Conservation (phyloP, 53 echinoderm and acorn worm species). For the Luidia sarsii region DNA sequence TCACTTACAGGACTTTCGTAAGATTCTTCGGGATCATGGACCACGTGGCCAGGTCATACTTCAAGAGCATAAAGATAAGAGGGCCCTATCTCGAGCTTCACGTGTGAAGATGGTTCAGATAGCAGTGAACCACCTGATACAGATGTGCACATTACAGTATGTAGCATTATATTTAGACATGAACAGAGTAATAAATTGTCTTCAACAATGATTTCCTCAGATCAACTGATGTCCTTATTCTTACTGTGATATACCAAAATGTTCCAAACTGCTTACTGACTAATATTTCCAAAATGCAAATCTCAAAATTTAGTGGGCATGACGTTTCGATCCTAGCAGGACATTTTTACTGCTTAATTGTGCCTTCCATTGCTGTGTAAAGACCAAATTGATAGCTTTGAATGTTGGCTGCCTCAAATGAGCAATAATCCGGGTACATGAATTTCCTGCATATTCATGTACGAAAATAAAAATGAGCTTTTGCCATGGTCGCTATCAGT, state of each 20-base stretch:
- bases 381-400: too few relatives aligned
- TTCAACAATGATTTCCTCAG: too few relatives aligned
- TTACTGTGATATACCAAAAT: too few relatives aligned
- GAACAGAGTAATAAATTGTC: too few relatives aligned
- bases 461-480: neutral
- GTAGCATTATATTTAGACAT: neutral
- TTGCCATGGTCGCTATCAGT: neutral
- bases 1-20: neutral
- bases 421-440: neutral
- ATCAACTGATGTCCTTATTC: too few relatives aligned
- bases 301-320: too few relatives aligned
- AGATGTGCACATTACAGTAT: neutral
- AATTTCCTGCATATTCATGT: neutral
- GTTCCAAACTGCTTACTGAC: too few relatives aligned
- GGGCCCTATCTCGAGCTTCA: neutral
- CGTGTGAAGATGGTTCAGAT: neutral
- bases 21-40: neutral
- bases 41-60: neutral
- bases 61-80: neutral
- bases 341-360: too few relatives aligned
- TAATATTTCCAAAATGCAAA: too few relatives aligned
- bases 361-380: too few relatives aligned
- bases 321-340: too few relatives aligned
- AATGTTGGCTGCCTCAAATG: too few relatives aligned
- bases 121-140: neutral